Evolutionary conservation across 2,888 invertebrate species (phyloP).

Genomic region (Drosophila nigricruria): DNA sequence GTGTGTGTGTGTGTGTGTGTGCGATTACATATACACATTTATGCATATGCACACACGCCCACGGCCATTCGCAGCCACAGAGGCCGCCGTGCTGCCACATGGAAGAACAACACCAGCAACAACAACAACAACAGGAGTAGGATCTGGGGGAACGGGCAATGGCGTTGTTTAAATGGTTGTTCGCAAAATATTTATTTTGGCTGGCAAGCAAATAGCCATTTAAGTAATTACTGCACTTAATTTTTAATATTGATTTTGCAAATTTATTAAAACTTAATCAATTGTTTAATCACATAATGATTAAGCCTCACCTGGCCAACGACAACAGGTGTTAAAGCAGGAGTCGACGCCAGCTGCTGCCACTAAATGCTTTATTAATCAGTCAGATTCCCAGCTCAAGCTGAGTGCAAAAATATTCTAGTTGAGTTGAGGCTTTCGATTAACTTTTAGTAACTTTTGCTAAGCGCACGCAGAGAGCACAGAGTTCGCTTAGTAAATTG

Average conservation of each 20-base stretch:
- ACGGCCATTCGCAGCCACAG: slow-evolving; percentile 47
- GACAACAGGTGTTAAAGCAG: slow-evolving; percentile 30
- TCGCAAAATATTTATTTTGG: slow-evolving; percentile 78
- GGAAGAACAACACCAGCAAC: slow-evolving; percentile 9
- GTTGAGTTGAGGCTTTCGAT: background rate
- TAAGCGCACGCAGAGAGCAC: too few species aligned
- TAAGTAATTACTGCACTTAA: slow-evolving; percentile 80
- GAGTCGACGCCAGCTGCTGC: background rate
- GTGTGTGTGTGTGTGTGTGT: slow-evolving; percentile 18
- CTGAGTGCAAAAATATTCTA: background rate
- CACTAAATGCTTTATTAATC: slow-evolving; percentile 11
- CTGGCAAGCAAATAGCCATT: slow-evolving; percentile 74
- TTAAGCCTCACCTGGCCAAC: slow-evolving; percentile 28
- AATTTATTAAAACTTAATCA: slow-evolving; percentile 81
- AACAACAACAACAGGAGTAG: slow-evolving; percentile 3
- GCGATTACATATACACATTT: slow-evolving; percentile 29
- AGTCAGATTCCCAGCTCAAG: too few species aligned
- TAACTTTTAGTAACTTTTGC: too few species aligned
- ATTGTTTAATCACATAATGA: slow-evolving; percentile 71
- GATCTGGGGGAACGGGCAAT: slow-evolving; percentile 8
- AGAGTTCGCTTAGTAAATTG: too few species aligned
- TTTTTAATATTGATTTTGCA: slow-evolving; percentile 81
- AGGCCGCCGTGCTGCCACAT: slow-evolving; percentile 21
- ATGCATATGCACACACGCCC: slow-evolving; percentile 61
- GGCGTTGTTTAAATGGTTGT: slow-evolving; percentile 66